Percentiles rank a stretch among this genome's conserved stretches.
phyloP scores from a whole-genome alignment of 2,113 vertebrate species.

The Cyanocitta stelleri region DNA sequence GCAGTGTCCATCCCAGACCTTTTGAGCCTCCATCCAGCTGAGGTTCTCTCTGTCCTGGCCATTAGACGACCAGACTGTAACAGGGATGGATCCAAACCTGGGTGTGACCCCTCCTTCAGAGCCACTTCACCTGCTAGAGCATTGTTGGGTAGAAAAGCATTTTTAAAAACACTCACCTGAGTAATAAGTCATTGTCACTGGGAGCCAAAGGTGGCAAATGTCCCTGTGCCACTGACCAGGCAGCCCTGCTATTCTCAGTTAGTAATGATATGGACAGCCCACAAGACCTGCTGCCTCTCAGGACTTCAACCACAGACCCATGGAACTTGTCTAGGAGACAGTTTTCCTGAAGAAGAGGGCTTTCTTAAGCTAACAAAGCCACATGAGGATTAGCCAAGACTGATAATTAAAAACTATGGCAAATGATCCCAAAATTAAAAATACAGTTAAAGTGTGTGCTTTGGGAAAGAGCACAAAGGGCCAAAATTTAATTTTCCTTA shows the following conservation, averaged over 20 bases:
- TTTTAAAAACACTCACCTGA: neutral
- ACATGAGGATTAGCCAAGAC: neutral
- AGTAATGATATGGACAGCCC: neutral
- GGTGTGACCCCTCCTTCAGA: neutral
- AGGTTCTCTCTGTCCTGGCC: neutral
- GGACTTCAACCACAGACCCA: neutral
- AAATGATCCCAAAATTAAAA: neutral
- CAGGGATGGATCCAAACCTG: neutral
- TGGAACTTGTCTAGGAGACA: neutral
- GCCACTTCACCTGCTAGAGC: neutral
- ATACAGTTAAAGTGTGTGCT: neutral
- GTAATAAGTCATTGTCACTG: neutral
- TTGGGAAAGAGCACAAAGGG: neutral
- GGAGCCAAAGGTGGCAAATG: fast-evolving
- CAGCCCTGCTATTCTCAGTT: neutral
- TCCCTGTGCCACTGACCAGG: fast-evolving
- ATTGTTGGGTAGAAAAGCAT: neutral
- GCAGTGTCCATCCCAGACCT: neutral
- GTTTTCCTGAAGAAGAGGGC: neutral
- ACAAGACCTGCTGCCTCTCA: neutral
- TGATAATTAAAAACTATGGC: neutral
- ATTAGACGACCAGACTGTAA: neutral
- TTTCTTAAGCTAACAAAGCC: neutral
- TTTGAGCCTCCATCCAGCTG: neutral
- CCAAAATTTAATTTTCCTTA: neutral